phyloP scores from a whole-genome alignment of 2,888 invertebrate species.

The Cetonia aurata region DNA sequence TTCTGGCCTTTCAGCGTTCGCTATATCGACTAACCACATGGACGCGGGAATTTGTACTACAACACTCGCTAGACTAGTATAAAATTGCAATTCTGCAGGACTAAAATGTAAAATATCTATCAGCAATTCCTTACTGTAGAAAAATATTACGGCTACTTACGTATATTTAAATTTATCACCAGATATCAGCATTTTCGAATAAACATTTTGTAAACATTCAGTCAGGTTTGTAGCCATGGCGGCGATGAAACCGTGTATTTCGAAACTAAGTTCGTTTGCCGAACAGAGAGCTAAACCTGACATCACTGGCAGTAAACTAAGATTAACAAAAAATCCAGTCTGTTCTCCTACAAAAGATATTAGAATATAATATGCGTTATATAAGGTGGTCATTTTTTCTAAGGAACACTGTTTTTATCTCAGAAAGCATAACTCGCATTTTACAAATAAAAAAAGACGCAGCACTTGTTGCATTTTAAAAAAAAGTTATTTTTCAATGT shows the following conservation, averaged over 20 bases:
- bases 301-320: constrained; percentile 83
- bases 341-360: constrained; percentile 69
- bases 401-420: not conserved
- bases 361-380: not conserved
- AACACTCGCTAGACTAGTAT: constrained; percentile 80
- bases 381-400: not conserved
- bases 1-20: constrained; percentile 67
- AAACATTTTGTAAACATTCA: constrained; percentile 84
- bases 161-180: constrained; percentile 80
- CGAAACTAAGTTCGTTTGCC: constrained; percentile 82
- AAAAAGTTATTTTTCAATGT: no score
- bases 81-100: constrained; percentile 84
- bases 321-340: constrained; percentile 76
- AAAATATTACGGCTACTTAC: constrained; percentile 67
- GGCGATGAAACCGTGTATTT: constrained; percentile 78
- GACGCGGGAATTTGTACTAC: constrained; percentile 80
- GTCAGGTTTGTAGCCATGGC: constrained; percentile 84
- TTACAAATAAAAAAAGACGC: not conserved
- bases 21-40: constrained; percentile 75
- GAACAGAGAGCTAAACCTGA: constrained; percentile 81
- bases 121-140: constrained; percentile 15
- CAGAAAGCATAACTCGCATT: not conserved
- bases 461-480: no score
- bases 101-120: constrained; percentile 64
- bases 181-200: constrained; percentile 82